These are phyloP conservation scores for Acipenser transmontanus DNA, from an alignment of 2,797 vertebrate species.

Conservation along the genomic window DNA sequence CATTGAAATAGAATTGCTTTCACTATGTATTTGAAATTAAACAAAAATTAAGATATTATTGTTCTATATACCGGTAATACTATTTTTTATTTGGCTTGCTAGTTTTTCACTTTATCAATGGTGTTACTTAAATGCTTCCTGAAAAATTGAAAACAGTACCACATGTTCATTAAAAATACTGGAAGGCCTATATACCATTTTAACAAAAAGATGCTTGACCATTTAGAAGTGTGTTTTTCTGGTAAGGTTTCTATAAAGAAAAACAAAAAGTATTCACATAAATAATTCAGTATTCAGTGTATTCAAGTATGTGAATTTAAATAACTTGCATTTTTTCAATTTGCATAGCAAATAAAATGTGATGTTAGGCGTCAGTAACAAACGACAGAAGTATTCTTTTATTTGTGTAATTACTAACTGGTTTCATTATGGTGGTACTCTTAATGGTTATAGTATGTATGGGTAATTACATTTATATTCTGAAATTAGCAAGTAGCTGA, in stretches of 20 bases:
- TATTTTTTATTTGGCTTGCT: too few species aligned
- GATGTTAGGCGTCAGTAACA: conserved; percentile 77
- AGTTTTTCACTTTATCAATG: too few species aligned
- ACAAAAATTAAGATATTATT: too few species aligned
- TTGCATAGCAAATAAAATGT: conserved; percentile 43
- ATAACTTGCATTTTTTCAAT: conserved; percentile 19
- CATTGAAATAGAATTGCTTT: too few species aligned
- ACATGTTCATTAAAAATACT: too few species aligned
- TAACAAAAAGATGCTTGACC: conserved; percentile 16
- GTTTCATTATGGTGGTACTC: conserved; percentile 79
- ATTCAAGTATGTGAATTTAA: conserved; percentile 19
- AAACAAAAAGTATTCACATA: conserved; percentile 14
- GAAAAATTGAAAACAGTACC: too few species aligned
- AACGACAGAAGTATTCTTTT: conserved; percentile 80
- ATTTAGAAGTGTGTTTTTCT: conserved; percentile 4
- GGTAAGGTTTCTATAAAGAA: conserved; percentile 18
- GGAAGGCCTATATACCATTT: too few species aligned
- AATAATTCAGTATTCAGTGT: conserved; percentile 18
- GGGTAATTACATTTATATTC: conserved; percentile 87
- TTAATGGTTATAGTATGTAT: conserved; percentile 86
- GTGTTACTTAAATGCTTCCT: too few species aligned
- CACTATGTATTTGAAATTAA: too few species aligned
- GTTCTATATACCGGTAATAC: too few species aligned
- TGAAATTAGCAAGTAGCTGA: conserved; percentile 83
- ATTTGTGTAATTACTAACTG: conserved; percentile 85